Conservation (phyloP, 1,140 invertebrate genomes). For the Aleiodes sp. region DNA sequence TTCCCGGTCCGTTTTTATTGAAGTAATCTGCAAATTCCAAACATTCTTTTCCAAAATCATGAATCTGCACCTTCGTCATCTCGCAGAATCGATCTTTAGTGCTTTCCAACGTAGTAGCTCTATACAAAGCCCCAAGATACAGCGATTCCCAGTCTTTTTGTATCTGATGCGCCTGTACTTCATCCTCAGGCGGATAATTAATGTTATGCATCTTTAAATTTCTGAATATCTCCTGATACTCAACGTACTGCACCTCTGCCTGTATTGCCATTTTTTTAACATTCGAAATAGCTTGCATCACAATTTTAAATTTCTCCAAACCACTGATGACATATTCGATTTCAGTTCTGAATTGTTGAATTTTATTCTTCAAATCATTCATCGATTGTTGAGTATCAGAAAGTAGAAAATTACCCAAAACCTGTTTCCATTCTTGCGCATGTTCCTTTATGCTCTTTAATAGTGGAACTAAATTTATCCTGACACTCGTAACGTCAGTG, state of each 20-base stretch:
- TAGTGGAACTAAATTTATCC: constrained; percentile 74
- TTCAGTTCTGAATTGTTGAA: constrained; percentile 69
- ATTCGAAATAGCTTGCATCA: constrained; percentile 82
- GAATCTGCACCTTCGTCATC: constrained; percentile 77
- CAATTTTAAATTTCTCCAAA: constrained; percentile 83
- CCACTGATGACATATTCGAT: constrained; percentile 77
- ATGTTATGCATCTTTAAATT: constrained; percentile 56
- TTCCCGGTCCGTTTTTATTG: constrained; percentile 78
- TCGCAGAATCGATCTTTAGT: constrained; percentile 84
- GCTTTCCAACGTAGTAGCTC: constrained; percentile 74
- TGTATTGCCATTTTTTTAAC: constrained; percentile 78
- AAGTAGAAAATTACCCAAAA: constrained; percentile 72
- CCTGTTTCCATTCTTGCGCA: constrained; percentile 76
- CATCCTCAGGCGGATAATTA: constrained; percentile 61
- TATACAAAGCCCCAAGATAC: constrained; percentile 74
- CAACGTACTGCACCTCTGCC: constrained; percentile 77
- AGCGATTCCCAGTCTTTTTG: constrained; percentile 75
- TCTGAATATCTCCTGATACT: constrained; percentile 63
- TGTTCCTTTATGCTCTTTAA: constrained; percentile 73
- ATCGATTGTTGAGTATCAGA: constrained; percentile 71
- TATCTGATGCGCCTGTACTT: constrained; percentile 69
- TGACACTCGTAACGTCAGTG: constrained; percentile 72
- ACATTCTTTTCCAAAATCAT: constrained; percentile 74
- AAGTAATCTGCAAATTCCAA: constrained; percentile 78
- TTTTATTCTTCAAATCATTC: constrained; percentile 70